These are phyloP conservation scores for Scartelaos histophorus DNA, from an alignment of 2,113 vertebrate species.

Conservation along the genomic window DNA sequence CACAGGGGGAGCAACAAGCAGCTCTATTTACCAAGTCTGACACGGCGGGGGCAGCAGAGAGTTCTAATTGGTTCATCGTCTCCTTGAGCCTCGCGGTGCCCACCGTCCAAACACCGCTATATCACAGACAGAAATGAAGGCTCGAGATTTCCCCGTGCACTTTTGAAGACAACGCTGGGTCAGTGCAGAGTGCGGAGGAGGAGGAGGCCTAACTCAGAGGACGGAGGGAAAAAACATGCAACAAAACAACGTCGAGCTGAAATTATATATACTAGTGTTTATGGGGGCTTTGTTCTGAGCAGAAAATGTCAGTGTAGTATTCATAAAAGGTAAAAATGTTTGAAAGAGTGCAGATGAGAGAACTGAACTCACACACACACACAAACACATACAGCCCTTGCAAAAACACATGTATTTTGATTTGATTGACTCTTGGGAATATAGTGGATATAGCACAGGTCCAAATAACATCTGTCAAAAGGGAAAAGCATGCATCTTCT, in stretches of 20 bases:
- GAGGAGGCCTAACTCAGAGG: constrained; percentile 21
- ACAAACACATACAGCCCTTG: background rate
- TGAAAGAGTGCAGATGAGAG: background rate
- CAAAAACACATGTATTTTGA: background rate
- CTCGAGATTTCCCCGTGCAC: constrained; percentile 35
- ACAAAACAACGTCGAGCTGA: constrained; percentile 22
- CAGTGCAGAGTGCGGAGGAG: constrained; percentile 28
- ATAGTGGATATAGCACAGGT: background rate
- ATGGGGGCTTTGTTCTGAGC: background rate
- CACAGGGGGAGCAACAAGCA: constrained; percentile 39
- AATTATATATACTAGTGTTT: background rate
- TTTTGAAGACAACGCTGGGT: constrained; percentile 42
- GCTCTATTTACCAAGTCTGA: constrained; percentile 61
- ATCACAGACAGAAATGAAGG: constrained; percentile 49
- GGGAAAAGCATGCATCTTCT: too few species aligned
- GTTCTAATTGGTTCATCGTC: constrained; percentile 67
- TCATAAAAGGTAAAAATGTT: background rate
- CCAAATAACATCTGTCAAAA: background rate
- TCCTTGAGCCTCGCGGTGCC: constrained; percentile 48
- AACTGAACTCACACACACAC: background rate
- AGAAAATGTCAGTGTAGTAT: background rate
- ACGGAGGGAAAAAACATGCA: constrained; percentile 25
- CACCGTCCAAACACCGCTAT: constrained; percentile 49
- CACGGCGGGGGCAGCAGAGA: constrained; percentile 50
- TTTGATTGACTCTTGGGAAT: background rate